A percentile compares a stretch with the other conserved stretches of the same genome.
These are phyloP conservation scores for Apotomis betuletana DNA, from an alignment of 2,888 invertebrate genomes.

Conservation along the genomic window DNA sequence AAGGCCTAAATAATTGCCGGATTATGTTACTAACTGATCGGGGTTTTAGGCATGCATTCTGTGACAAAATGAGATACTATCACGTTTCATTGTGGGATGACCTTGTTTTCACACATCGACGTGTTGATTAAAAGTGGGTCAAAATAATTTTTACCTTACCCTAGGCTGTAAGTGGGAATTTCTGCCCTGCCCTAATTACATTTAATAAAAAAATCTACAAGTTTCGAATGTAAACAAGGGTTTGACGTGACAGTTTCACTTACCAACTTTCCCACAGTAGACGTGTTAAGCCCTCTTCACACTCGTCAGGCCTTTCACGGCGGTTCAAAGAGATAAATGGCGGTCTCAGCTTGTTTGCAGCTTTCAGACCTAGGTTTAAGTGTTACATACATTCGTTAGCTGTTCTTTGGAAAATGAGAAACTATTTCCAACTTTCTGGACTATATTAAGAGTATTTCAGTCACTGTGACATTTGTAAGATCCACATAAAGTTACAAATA, in stretches of 20 bases:
- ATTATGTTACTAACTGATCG: conserved; percentile 10
- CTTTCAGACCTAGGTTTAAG: conserved; percentile 5
- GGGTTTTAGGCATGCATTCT: neutral
- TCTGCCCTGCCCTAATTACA: too few species aligned
- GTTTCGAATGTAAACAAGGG: neutral
- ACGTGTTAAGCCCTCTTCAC: neutral
- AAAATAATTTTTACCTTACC: too few species aligned
- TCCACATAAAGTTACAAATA: too few species aligned
- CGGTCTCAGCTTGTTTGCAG: conserved; percentile 1
- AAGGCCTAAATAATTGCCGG: conserved; percentile 13
- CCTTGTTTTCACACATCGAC: neutral
- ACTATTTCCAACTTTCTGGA: too few species aligned
- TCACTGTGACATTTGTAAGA: too few species aligned
- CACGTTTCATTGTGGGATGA: neutral
- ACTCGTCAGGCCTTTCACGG: neutral
- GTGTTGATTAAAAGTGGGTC: neutral
- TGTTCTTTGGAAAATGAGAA: too few species aligned
- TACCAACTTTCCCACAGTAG: neutral
- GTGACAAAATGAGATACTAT: conserved; percentile 2
- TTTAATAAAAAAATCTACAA: too few species aligned
- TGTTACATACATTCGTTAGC: neutral
- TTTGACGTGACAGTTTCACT: neutral
- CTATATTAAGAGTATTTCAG: too few species aligned
- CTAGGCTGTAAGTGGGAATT: too few species aligned
- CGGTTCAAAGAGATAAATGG: conserved; percentile 19